These are phyloP conservation scores for Chiroxiphia lanceolata DNA, from an alignment of 2,797 vertebrate genomes.

Conservation along the genomic window DNA sequence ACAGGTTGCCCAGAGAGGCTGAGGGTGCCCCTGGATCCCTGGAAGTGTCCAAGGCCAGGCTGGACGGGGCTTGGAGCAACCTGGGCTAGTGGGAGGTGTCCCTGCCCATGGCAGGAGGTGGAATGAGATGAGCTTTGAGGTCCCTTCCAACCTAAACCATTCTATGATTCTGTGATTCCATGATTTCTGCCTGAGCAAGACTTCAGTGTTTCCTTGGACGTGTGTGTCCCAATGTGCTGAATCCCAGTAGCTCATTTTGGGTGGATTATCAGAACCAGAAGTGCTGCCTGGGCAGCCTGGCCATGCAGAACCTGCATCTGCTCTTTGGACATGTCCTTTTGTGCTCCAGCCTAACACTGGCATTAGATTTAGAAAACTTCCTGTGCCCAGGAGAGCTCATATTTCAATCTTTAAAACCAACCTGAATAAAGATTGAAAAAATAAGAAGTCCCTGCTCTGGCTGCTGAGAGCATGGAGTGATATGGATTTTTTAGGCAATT, in stretches of 20 bases:
- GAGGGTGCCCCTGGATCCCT: neutral
- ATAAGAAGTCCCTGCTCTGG: neutral
- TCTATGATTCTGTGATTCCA: neutral
- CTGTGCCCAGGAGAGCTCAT: neutral
- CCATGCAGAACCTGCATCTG: neutral
- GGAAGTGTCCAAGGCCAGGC: neutral
- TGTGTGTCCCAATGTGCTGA: neutral
- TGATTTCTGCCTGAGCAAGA: neutral
- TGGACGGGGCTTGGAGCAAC: neutral
- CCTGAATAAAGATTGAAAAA: conserved; percentile 5
- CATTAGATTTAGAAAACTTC: neutral
- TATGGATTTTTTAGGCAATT: conserved; percentile 52
- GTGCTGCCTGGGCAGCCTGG: neutral
- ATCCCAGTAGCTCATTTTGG: neutral
- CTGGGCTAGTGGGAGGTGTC: neutral
- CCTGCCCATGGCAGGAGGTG: neutral
- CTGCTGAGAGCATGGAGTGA: neutral
- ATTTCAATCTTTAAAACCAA: conserved; percentile 9
- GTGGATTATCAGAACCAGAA: neutral
- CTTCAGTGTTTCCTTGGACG: neutral
- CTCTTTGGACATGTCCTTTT: neutral
- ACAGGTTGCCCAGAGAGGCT: neutral
- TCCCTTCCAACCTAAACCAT: neutral
- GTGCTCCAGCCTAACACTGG: neutral
- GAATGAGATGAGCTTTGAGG: rapidly evolving